Conservation (phyloP, 2,888 invertebrate genomes). For the Dromius quadrimaculatus region DNA sequence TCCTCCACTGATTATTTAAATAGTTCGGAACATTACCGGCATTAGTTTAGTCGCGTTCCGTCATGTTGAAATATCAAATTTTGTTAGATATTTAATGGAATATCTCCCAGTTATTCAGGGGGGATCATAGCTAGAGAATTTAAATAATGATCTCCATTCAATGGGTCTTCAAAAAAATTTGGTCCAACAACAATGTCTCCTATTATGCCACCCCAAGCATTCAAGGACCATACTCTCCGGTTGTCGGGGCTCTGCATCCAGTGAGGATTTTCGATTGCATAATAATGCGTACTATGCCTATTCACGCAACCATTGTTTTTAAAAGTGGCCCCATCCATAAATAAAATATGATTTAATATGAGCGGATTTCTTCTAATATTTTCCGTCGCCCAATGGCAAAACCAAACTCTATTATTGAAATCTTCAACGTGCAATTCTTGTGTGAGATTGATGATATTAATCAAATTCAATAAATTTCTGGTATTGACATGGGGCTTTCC, state of each 20-base stretch:
- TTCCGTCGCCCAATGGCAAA: conserved; percentile 52
- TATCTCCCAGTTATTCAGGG: no score
- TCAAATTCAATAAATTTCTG: not conserved
- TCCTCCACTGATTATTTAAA: no score
- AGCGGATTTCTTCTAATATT: conserved; percentile 13
- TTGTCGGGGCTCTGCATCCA: not conserved
- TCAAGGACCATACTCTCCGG: no score
- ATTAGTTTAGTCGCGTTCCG: no score
- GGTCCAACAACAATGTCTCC: no score
- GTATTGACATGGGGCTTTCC: not conserved
- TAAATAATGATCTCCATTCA: conserved; percentile 3
- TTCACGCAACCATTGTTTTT: conserved; percentile 15
- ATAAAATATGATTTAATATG: conserved; percentile 1
- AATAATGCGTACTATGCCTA: conserved; percentile 7
- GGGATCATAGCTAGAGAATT: not conserved
- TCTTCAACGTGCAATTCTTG: conserved; percentile 54
- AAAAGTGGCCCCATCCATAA: conserved; percentile 1
- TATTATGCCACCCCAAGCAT: conserved; percentile 21
- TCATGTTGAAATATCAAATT: no score
- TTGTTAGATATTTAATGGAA: not conserved
- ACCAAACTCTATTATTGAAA: conserved; percentile 53
- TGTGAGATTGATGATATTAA: conserved; percentile 19
- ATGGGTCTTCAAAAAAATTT: conserved; percentile 6
- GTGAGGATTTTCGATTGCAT: conserved; percentile 5
- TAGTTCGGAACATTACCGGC: no score